These are phyloP conservation scores for Eurosta solidaginis DNA, from an alignment of 1,140 invertebrate species.

Conservation along the genomic window DNA sequence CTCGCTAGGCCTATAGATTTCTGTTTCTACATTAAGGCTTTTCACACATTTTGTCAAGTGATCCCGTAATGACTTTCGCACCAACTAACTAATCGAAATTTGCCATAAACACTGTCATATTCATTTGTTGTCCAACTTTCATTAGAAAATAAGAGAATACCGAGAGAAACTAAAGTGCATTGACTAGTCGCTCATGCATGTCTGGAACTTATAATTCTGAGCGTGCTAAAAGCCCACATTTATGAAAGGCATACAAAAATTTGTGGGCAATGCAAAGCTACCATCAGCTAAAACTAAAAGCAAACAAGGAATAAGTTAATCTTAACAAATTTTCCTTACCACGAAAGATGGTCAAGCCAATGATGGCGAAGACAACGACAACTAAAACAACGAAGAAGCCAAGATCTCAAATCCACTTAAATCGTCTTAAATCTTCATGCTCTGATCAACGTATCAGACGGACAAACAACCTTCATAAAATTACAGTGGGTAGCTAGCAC, in stretches of 20 bases:
- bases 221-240: too few relatives aligned
- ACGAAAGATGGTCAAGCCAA: background rate
- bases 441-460: background rate
- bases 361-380: background rate
- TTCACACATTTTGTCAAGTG: too few relatives aligned
- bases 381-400: background rate
- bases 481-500: background rate
- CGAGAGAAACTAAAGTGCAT: too few relatives aligned
- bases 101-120: too few relatives aligned
- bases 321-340: background rate
- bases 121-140: too few relatives aligned
- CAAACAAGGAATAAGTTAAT: background rate
- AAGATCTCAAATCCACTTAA: conserved; percentile 25
- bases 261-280: background rate
- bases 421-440: conserved; percentile 7
- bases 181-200: too few relatives aligned
- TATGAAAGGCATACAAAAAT: background rate
- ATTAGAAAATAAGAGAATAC: too few relatives aligned
- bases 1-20: too few relatives aligned
- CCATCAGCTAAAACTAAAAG: background rate
- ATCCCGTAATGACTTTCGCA: too few relatives aligned
- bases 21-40: too few relatives aligned
- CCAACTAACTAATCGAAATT: too few relatives aligned
- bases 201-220: too few relatives aligned
- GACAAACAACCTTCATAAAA: background rate